Conservation (phyloP, 2,113 vertebrate genomes). For the Chelonoidis abingdonii region DNA sequence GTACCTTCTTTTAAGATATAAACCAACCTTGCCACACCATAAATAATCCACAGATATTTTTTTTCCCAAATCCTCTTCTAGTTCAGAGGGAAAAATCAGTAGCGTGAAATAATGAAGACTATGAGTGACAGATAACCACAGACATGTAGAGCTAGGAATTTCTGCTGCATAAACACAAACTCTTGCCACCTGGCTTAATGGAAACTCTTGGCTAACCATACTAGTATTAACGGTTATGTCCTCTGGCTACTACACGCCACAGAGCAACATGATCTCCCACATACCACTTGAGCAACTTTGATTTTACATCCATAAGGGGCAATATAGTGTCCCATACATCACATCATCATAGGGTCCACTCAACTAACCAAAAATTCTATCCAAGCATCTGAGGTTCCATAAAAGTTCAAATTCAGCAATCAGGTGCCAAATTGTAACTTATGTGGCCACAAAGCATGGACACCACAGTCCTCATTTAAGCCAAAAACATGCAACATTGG, state of each 20-base stretch:
- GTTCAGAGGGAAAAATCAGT: neutral
- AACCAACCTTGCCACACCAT: neutral
- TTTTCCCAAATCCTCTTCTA: neutral
- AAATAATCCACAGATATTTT: neutral
- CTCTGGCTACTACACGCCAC: neutral
- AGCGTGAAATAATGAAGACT: conserved; percentile 3
- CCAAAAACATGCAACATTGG: neutral
- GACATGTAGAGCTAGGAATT: neutral
- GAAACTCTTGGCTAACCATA: neutral
- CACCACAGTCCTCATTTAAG: neutral
- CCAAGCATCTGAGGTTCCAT: neutral
- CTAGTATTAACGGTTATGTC: neutral
- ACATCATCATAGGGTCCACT: neutral
- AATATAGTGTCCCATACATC: neutral
- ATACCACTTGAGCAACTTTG: neutral
- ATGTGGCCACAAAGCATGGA: neutral
- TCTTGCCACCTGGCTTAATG: neutral
- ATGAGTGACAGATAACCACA: neutral
- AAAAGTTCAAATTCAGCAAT: neutral
- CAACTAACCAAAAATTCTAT: neutral
- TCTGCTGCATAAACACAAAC: neutral
- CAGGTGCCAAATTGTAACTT: neutral
- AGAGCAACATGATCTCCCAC: neutral
- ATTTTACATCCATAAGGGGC: neutral
- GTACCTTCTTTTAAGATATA: neutral